phyloP scores from a whole-genome alignment of 2,888 invertebrate species.

The Archaeoteleia sp. region DNA sequence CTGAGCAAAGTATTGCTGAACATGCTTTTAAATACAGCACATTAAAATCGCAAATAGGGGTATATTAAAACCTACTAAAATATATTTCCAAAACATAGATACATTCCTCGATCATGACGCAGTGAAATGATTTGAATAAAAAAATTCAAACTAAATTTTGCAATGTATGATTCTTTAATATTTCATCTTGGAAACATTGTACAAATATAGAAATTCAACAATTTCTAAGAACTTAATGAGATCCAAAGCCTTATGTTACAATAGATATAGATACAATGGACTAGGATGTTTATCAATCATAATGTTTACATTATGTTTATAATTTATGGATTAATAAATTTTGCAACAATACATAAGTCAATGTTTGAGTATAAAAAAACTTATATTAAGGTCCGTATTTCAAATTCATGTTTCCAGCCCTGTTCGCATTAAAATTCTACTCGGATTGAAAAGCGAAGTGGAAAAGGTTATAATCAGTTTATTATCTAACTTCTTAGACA shows the following conservation, averaged over 20 bases:
- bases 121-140: no score
- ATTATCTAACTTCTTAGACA: slow-evolving; percentile 72
- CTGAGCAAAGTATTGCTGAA: slow-evolving; percentile 30
- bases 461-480: slow-evolving; percentile 72
- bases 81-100: slow-evolving; percentile 2
- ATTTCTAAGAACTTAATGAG: no score
- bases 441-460: slow-evolving; percentile 65
- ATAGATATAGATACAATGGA: no score
- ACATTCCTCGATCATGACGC: no score
- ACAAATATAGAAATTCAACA: no score
- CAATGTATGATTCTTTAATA: no score
- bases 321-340: slow-evolving; percentile 8
- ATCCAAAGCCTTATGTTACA: no score
- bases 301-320: no score
- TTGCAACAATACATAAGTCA: slow-evolving; percentile 17
- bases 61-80: slow-evolving; percentile 1
- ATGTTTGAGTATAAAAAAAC: no score
- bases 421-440: slow-evolving; percentile 36
- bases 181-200: no score
- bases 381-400: slow-evolving; percentile 39
- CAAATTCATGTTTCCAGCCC: slow-evolving; percentile 44
- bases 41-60: slow-evolving; percentile 20
- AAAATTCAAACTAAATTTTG: no score
- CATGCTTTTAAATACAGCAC: slow-evolving; percentile 18
- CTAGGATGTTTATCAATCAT: no score